Evolutionary conservation across 1,140 invertebrate species (phyloP).

Genomic region (Saccostrea cuccullata): DNA sequence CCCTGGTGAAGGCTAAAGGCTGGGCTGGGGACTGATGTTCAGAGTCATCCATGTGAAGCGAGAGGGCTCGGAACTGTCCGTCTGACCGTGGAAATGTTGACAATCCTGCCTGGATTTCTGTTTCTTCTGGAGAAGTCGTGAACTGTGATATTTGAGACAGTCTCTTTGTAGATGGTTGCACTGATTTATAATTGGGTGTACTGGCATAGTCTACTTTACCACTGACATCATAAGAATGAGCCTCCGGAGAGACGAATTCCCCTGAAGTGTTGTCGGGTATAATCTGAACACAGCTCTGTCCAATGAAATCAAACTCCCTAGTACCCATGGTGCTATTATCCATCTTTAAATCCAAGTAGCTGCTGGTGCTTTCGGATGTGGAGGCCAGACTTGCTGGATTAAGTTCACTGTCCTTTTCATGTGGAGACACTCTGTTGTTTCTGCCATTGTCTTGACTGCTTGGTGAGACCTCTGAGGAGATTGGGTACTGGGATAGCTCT

Average conservation of each 20-base stretch:
- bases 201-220: constrained; percentile 47
- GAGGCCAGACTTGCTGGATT: constrained; percentile 48
- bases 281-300: constrained; percentile 17
- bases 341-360: constrained; percentile 52
- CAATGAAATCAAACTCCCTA: constrained; percentile 50
- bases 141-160: constrained; percentile 47
- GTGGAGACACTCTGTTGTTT: constrained; percentile 55
- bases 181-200: constrained; percentile 46
- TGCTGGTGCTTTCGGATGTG: constrained; percentile 48
- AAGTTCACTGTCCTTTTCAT: constrained; percentile 39
- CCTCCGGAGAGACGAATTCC: neutral
- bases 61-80: neutral
- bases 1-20: constrained; percentile 13
- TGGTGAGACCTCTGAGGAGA: constrained; percentile 41
- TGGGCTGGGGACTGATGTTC: neutral
- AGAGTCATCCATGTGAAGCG: neutral
- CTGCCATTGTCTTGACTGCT: constrained; percentile 24
- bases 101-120: constrained; percentile 25
- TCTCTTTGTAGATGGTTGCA: neutral
- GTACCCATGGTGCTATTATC: constrained; percentile 15
- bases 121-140: constrained; percentile 43
- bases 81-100: neutral
- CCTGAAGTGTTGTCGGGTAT: constrained; percentile 1
- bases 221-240: constrained; percentile 17
- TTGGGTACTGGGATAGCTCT: constrained; percentile 42